These are phyloP conservation scores for Collichthys lucidus DNA, from an alignment of 2,113 vertebrate genomes.

Conservation along the genomic window DNA sequence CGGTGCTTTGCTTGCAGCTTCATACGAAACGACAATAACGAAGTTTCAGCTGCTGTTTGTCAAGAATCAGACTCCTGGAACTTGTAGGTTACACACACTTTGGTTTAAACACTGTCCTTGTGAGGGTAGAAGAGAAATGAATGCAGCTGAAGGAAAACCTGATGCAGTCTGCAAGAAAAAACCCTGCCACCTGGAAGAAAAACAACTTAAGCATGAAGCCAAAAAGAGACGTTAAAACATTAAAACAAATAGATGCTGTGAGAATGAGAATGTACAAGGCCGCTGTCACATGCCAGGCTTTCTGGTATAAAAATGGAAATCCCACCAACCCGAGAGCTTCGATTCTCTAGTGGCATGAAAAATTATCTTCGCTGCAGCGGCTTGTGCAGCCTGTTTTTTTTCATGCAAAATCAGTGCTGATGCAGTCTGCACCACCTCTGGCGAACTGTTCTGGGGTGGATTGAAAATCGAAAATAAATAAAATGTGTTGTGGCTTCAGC, in stretches of 20 bases:
- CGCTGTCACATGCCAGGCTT: neutral
- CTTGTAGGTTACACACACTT: no score
- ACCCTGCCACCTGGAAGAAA: neutral
- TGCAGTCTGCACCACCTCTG: no score
- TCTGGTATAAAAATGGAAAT: conserved; percentile 40
- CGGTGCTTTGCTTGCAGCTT: no score
- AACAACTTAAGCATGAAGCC: neutral
- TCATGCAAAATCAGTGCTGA: no score
- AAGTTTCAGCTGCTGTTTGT: no score
- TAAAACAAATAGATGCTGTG: neutral
- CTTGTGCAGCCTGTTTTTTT: no score
- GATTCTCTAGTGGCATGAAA: neutral
- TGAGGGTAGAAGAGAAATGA: neutral
- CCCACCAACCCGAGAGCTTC: neutral
- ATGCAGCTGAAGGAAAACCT: neutral
- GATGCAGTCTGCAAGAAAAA: neutral
- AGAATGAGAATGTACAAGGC: neutral
- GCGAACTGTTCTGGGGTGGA: no score
- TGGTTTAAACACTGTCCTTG: neutral
- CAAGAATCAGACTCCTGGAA: no score
- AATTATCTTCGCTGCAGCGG: conserved; percentile 12
- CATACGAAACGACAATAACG: no score
- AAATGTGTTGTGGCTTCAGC: no score
- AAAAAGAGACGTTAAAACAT: neutral
- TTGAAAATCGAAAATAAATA: no score